phyloP scores from a whole-genome alignment of 2,888 invertebrate genomes.

The Deilephila porcellus region DNA sequence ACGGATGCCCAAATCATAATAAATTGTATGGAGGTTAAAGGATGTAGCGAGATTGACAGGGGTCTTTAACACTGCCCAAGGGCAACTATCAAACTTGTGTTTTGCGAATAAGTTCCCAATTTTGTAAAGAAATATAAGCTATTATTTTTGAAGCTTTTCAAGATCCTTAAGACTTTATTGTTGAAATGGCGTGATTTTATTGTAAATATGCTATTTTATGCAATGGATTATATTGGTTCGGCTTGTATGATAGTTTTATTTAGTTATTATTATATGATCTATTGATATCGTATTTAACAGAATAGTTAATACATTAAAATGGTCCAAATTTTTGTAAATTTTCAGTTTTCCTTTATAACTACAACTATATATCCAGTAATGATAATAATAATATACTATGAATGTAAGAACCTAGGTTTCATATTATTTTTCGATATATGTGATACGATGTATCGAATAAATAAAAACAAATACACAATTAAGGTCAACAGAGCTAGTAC shows the following conservation, averaged over 20 bases:
- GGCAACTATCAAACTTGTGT: constrained; percentile 64
- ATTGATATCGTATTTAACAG: too few species aligned
- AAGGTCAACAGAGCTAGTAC: neutral
- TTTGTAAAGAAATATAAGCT: constrained; percentile 60
- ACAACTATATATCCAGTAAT: too few species aligned
- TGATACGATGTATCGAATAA: neutral
- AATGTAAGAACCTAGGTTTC: too few species aligned
- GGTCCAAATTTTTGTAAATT: too few species aligned
- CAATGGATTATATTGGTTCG: too few species aligned
- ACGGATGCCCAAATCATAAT: constrained; percentile 61
- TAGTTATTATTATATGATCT: too few species aligned
- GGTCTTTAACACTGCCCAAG: constrained; percentile 65
- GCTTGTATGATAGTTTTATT: too few species aligned
- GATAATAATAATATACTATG: too few species aligned
- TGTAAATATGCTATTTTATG: neutral
- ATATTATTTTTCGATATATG: too few species aligned
- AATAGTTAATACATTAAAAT: too few species aligned
- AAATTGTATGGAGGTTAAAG: constrained; percentile 73
- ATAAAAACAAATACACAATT: neutral
- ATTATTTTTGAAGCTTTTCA: constrained; percentile 62
- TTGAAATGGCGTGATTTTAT: constrained; percentile 31
- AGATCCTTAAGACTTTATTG: constrained; percentile 47
- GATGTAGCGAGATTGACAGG: constrained; percentile 73
- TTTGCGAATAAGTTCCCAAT: constrained; percentile 63
- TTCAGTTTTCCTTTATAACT: too few species aligned